Conservation (phyloP, 2,888 invertebrate genomes). For the Argyra leucocephala region DNA sequence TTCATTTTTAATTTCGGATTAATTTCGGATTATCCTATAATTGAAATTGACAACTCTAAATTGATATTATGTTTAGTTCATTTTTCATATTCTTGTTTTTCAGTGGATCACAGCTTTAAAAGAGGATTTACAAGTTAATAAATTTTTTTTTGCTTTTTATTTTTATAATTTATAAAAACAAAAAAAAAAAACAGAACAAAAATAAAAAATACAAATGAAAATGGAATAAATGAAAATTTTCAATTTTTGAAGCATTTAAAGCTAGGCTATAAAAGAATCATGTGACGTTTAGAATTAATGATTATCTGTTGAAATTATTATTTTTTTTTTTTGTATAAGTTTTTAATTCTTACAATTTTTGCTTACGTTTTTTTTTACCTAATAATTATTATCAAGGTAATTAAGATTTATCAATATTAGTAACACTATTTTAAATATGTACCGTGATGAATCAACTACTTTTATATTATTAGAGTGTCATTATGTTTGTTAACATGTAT, state of each 20-base stretch:
- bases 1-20: too few species aligned
- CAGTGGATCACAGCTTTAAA: background rate
- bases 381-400: background rate
- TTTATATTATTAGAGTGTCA: background rate
- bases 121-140: constrained; percentile 1
- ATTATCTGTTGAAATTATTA: background rate
- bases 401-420: constrained; percentile 1
- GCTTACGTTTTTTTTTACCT: too few species aligned
- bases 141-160: background rate
- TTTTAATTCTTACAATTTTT: background rate
- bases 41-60: too few species aligned
- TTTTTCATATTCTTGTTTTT: background rate
- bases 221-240: background rate
- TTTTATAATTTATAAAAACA: background rate
- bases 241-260: background rate
- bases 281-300: background rate
- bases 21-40: too few species aligned
- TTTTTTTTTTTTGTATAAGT: background rate
- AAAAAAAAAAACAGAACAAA: background rate
- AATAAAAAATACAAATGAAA: background rate
- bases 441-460: background rate
- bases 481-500: background rate
- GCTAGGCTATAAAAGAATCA: background rate
- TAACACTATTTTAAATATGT: background rate
- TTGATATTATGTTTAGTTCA: too few species aligned